phyloP scores from a whole-genome alignment of 2,797 vertebrate genomes.

The Buceros bicornis region DNA sequence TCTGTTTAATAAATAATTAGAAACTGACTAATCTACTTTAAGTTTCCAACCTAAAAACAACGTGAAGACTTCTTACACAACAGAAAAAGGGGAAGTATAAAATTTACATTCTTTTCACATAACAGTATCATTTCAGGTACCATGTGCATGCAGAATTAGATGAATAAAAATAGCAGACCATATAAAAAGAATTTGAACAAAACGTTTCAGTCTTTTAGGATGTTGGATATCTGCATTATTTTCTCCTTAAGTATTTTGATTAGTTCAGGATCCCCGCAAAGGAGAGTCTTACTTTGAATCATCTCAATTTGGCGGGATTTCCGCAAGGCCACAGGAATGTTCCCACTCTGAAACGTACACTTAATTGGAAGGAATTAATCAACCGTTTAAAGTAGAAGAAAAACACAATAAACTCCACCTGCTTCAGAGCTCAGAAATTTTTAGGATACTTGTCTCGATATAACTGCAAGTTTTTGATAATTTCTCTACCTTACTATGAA shows the following conservation, averaged over 20 bases:
- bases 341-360: neutral
- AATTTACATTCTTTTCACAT: neutral
- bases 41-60: slow-evolving; percentile 13
- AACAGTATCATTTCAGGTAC: neutral
- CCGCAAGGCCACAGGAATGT: slow-evolving; percentile 22
- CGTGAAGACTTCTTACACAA: neutral
- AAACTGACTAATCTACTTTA: slow-evolving; percentile 4
- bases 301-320: neutral
- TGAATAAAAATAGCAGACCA: neutral
- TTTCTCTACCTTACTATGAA: neutral
- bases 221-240: neutral
- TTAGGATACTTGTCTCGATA: neutral
- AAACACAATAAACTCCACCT: neutral
- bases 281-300: neutral
- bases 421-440: neutral
- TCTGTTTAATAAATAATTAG: slow-evolving; percentile 43
- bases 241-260: neutral
- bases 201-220: neutral
- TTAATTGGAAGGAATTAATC: slow-evolving; percentile 26
- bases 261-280: neutral
- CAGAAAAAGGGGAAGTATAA: neutral
- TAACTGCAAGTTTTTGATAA: neutral
- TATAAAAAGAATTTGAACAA: neutral
- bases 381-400: neutral
- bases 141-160: neutral